These are phyloP conservation scores for Halesus radiatus DNA, from an alignment of 1,140 invertebrate species.

Conservation along the genomic window DNA sequence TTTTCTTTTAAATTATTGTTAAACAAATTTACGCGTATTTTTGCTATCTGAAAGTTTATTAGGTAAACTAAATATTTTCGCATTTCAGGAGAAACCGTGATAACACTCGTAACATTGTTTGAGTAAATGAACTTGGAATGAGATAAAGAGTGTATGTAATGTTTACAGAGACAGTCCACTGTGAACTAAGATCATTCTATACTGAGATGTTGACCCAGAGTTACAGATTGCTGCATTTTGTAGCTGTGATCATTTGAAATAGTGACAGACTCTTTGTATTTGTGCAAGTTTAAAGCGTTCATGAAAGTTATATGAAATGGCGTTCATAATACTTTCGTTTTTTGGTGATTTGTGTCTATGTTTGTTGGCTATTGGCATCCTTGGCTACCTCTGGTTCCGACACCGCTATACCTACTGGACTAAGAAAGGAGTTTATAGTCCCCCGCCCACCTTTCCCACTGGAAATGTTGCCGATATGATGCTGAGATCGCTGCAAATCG, in stretches of 20 bases:
- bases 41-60: too few species aligned
- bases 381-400: constrained; percentile 62
- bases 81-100: too few species aligned
- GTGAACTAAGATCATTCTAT: not conserved
- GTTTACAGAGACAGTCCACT: not conserved
- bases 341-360: constrained; percentile 33
- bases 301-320: constrained; percentile 24
- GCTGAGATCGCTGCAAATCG: constrained; percentile 61
- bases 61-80: too few species aligned
- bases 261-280: too few species aligned
- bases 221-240: not conserved
- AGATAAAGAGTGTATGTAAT: too few species aligned
- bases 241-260: too few species aligned
- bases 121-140: too few species aligned
- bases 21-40: too few species aligned
- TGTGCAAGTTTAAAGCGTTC: too few species aligned
- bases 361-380: constrained; percentile 1
- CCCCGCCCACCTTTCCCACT: constrained; percentile 64
- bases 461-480: constrained; percentile 68
- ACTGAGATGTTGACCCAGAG: not conserved
- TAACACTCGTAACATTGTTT: too few species aligned
- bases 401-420: constrained; percentile 66
- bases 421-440: constrained; percentile 62
- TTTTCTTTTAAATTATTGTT: too few species aligned
- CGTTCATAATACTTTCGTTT: constrained; percentile 14